phyloP scores from a whole-genome alignment of 2,888 invertebrate genomes.

The Meghimatium bilineatum region DNA sequence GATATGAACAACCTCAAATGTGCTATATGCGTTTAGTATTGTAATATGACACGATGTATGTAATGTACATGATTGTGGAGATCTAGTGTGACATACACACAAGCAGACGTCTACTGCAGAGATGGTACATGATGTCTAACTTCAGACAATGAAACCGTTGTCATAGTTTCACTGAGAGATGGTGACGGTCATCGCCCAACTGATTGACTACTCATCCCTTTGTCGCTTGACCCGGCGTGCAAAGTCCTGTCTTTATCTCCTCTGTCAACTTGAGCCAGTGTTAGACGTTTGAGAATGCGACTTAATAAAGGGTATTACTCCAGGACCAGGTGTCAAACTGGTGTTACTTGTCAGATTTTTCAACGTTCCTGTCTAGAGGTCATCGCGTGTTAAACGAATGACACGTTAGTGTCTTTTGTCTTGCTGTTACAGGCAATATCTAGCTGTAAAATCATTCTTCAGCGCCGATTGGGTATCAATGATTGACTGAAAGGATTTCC shows the following conservation, averaged over 20 bases:
- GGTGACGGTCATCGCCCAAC: background rate
- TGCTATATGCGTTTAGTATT: too few relatives aligned
- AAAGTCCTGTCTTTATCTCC: background rate
- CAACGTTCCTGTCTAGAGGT: background rate
- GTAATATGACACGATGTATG: too few relatives aligned
- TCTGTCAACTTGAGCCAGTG: background rate
- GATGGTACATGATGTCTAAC: too few relatives aligned
- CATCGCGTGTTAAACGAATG: background rate
- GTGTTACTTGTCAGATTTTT: background rate
- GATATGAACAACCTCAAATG: too few relatives aligned
- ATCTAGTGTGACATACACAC: too few relatives aligned
- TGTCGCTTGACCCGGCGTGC: background rate
- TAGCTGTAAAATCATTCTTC: too few relatives aligned
- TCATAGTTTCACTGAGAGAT: background rate
- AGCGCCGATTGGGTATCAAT: too few relatives aligned
- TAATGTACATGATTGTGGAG: too few relatives aligned
- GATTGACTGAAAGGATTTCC: too few relatives aligned
- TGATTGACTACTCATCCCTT: background rate
- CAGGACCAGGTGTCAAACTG: background rate
- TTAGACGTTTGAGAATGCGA: background rate
- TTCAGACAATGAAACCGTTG: background rate
- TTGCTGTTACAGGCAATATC: too few relatives aligned
- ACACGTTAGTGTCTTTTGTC: too few relatives aligned
- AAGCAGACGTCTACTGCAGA: too few relatives aligned
- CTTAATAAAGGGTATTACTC: conserved; percentile 14